Evolutionary conservation across 2,113 vertebrate genomes (phyloP).

Genomic region (Otocyon megalotis): DNA sequence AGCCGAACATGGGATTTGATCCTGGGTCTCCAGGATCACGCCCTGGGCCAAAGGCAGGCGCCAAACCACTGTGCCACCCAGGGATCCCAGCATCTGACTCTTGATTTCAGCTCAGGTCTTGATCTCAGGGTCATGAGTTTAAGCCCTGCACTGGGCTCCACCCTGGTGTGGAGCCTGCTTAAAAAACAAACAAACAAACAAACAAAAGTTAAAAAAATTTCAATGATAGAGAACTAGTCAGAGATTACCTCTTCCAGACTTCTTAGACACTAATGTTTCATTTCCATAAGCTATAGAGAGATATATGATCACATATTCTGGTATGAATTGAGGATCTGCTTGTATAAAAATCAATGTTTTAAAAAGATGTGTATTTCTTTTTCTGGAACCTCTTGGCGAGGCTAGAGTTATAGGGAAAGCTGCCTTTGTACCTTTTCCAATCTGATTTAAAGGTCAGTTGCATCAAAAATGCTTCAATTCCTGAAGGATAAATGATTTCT

Average conservation of each 20-base stretch:
- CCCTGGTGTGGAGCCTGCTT: neutral
- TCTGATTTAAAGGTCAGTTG: slow-evolving; percentile 57
- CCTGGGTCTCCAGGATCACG: no score
- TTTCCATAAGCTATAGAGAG: neutral
- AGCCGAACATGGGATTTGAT: no score
- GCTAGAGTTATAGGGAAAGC: slow-evolving; percentile 35
- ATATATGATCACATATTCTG: slow-evolving; percentile 2
- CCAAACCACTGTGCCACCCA: no score
- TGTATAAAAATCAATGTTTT: slow-evolving; percentile 53
- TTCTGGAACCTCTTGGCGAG: neutral
- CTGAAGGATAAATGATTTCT: slow-evolving; percentile 52
- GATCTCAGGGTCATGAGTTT: neutral
- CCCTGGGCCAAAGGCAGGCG: no score
- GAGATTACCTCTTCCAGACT: slow-evolving; percentile 1
- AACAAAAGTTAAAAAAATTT: neutral
- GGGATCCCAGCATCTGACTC: neutral
- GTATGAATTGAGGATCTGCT: slow-evolving; percentile 34
- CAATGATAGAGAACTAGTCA: neutral
- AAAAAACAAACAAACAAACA: neutral
- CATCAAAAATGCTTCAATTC: slow-evolving; percentile 47
- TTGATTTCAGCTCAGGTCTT: neutral
- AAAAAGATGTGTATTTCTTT: slow-evolving; percentile 21
- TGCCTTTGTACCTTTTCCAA: slow-evolving; percentile 14
- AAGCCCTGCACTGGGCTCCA: neutral
- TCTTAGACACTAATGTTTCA: neutral